Conservation (phyloP, 2,113 vertebrate species). For the Danionella cerebrum region DNA sequence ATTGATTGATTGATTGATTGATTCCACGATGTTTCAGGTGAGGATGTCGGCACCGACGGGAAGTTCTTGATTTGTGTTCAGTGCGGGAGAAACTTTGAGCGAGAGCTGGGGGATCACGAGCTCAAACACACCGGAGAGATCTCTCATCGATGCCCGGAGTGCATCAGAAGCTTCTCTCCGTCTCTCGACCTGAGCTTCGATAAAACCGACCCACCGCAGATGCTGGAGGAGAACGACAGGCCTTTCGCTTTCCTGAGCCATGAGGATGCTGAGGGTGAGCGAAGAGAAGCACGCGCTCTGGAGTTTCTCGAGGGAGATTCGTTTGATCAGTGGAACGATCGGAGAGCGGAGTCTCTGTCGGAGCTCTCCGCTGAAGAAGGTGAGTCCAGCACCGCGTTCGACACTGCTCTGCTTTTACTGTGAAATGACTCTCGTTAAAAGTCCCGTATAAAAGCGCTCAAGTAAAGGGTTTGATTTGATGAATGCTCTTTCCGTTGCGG, state of each 20-base stretch:
- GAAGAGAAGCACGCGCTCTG: too few species aligned
- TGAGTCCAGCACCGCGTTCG: not conserved
- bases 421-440: too few species aligned
- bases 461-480: too few species aligned
- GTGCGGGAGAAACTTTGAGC: slow-evolving; percentile 3
- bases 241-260: not conserved
- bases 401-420: too few species aligned
- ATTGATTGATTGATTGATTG: too few species aligned
- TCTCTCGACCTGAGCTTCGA: not conserved
- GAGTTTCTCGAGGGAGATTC: too few species aligned
- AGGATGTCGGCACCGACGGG: not conserved
- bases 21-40: slow-evolving; percentile 10
- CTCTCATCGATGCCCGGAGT: slow-evolving; percentile 12
- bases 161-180: not conserved
- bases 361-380: not conserved
- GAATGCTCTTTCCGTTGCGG: too few species aligned
- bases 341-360: not conserved
- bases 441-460: too few species aligned
- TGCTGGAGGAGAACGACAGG: not conserved
- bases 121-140: slow-evolving; percentile 15
- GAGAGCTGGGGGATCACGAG: slow-evolving; percentile 10
- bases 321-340: too few species aligned
- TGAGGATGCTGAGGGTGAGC: too few species aligned
- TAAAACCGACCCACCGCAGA: not conserved
- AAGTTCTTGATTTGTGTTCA: slow-evolving; percentile 9